phyloP scores from a whole-genome alignment of 2,888 invertebrate genomes.

The Drosophila ustulata region DNA sequence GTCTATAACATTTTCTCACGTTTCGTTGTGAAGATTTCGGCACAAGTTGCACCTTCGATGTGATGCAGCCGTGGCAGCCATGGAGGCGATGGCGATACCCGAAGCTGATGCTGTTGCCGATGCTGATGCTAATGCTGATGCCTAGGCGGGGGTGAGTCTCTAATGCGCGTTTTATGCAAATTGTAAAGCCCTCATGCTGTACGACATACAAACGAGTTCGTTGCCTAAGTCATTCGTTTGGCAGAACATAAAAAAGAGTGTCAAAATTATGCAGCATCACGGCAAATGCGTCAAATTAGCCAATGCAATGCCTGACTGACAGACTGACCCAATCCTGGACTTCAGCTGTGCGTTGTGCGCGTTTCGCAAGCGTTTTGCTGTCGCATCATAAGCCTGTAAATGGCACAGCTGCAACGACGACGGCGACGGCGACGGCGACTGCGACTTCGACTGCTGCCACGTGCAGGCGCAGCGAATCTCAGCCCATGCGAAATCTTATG shows the following conservation, averaged over 20 bases:
- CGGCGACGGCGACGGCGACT: too few relatives aligned
- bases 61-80: slow-evolving; percentile 16
- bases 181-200: slow-evolving; percentile 40
- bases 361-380: slow-evolving; percentile 65
- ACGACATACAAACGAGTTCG: slow-evolving; percentile 60
- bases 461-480: slow-evolving; percentile 70
- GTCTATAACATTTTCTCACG: slow-evolving; percentile 81
- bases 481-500: slow-evolving; percentile 57
- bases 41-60: slow-evolving; percentile 77
- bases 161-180: slow-evolving; percentile 81
- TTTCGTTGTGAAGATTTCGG: slow-evolving; percentile 80
- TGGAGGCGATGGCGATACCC: slow-evolving; percentile 32
- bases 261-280: slow-evolving; percentile 51
- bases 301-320: slow-evolving; percentile 46
- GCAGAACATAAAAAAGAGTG: background rate
- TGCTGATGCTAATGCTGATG: slow-evolving; percentile 30
- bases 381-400: slow-evolving; percentile 77
- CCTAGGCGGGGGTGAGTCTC: slow-evolving; percentile 70
- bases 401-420: slow-evolving; percentile 77
- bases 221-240: slow-evolving; percentile 65
- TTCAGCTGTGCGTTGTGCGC: slow-evolving; percentile 4
- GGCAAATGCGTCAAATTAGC: slow-evolving; percentile 75
- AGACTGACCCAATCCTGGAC: slow-evolving; percentile 60
- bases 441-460: slow-evolving; percentile 60
- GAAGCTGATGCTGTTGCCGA: slow-evolving; percentile 26